phyloP scores from a whole-genome alignment of 2,113 vertebrate species.

The Peucedramus taeniatus region DNA sequence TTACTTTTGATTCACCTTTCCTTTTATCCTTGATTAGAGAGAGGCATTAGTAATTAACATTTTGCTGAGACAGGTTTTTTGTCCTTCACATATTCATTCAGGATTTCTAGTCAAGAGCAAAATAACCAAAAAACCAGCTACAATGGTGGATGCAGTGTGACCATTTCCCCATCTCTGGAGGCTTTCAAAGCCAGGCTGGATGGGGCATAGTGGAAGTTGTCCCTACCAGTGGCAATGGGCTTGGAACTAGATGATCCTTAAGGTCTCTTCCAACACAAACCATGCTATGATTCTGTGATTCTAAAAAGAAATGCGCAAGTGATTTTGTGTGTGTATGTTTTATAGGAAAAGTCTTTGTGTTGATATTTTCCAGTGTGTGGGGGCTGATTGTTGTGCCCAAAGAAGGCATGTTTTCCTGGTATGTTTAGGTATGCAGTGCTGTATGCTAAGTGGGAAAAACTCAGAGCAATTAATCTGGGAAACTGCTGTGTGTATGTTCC shows the following conservation, averaged over 20 bases:
- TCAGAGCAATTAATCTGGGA: not conserved
- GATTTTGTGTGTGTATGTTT: not conserved
- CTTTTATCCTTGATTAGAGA: not conserved
- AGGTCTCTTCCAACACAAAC: not conserved
- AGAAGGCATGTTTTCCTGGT: not conserved
- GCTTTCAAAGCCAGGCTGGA: not conserved
- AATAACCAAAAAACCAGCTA: not conserved
- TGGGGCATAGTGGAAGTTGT: not conserved
- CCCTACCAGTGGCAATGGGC: not conserved
- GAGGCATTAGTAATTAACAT: not conserved
- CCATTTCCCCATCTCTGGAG: not conserved
- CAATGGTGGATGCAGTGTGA: not conserved
- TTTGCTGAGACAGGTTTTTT: not conserved
- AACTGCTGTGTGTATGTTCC: not conserved
- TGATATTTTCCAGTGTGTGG: not conserved
- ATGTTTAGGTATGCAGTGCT: not conserved
- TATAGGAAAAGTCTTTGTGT: not conserved
- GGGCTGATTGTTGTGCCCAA: not conserved
- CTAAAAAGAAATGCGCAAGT: rapidly evolving
- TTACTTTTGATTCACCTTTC: not conserved
- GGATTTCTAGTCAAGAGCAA: not conserved
- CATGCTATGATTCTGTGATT: not conserved
- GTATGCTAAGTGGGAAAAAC: not conserved
- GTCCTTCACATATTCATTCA: not conserved
- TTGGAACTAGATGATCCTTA: not conserved